Conservation (phyloP, 2,113 vertebrate species). For the Lonchura striata region DNA sequence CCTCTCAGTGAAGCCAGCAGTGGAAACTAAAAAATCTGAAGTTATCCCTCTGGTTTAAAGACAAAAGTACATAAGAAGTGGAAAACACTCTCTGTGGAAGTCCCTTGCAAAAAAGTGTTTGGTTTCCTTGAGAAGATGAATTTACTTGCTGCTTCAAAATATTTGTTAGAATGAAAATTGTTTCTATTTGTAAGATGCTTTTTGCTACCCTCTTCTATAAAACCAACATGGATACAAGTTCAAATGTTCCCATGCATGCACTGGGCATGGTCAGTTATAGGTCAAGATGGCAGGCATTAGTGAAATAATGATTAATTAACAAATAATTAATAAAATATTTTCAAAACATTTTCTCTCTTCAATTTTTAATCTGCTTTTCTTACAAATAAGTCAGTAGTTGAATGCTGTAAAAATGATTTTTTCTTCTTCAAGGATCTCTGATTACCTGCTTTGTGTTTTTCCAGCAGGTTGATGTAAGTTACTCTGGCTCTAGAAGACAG, state of each 20-base stretch:
- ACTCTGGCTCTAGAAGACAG: constrained; percentile 55
- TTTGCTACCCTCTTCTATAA: neutral
- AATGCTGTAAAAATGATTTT: neutral
- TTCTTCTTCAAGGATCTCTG: constrained; percentile 2
- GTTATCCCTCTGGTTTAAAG: neutral
- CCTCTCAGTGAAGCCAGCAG: neutral
- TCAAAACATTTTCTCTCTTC: neutral
- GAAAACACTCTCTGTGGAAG: neutral
- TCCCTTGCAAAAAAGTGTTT: neutral
- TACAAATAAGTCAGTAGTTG: neutral
- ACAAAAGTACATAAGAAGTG: neutral
- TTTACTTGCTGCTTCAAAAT: neutral
- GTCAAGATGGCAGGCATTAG: neutral
- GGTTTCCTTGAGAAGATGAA: neutral
- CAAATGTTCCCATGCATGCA: neutral
- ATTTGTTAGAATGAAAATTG: neutral
- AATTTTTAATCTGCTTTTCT: neutral
- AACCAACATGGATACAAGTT: neutral
- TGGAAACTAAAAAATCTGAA: neutral
- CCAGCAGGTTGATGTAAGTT: constrained; percentile 11
- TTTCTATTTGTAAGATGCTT: neutral
- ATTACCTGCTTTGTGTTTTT: constrained; percentile 48
- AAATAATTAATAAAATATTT: neutral
- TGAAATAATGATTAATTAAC: neutral
- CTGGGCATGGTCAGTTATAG: neutral